Evolutionary conservation across 2,797 vertebrate species (phyloP).

Genomic region (Lepidocolaptes lacrymiger): DNA sequence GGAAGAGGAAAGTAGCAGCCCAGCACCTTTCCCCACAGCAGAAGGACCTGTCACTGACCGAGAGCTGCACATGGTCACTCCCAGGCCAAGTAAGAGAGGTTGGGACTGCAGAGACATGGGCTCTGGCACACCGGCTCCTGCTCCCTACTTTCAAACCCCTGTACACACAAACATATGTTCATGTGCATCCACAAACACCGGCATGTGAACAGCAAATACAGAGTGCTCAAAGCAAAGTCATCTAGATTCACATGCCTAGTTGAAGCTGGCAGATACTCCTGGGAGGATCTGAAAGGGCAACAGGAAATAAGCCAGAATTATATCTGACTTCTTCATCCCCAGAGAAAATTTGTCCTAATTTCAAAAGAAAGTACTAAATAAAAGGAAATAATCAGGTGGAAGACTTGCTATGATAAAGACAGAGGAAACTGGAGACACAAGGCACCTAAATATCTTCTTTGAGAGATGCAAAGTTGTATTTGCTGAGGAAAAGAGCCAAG

Average conservation of each 20-base stretch:
- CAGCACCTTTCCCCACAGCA: neutral
- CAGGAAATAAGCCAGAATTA: neutral
- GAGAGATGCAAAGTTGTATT: neutral
- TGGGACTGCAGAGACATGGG: neutral
- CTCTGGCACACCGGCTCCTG: accelerated
- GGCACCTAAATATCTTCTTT: neutral
- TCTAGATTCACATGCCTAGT: neutral
- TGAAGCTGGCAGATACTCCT: neutral
- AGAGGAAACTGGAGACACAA: neutral
- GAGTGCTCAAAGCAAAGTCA: neutral
- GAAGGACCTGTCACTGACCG: neutral
- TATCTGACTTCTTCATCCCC: neutral
- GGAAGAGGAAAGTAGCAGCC: neutral
- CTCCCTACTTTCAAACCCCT: neutral
- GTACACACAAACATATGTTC: neutral
- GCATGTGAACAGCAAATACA: neutral
- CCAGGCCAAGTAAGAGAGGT: neutral
- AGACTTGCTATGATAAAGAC: neutral
- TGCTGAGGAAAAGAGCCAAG: neutral
- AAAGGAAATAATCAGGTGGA: neutral
- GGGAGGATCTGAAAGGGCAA: neutral
- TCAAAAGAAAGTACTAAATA: neutral
- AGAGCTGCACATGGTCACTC: neutral
- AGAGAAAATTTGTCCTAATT: neutral
- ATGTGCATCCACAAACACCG: neutral